These are phyloP conservation scores for Clarias macrocephalus DNA, from an alignment of 2,113 vertebrate species.

Conservation along the genomic window DNA sequence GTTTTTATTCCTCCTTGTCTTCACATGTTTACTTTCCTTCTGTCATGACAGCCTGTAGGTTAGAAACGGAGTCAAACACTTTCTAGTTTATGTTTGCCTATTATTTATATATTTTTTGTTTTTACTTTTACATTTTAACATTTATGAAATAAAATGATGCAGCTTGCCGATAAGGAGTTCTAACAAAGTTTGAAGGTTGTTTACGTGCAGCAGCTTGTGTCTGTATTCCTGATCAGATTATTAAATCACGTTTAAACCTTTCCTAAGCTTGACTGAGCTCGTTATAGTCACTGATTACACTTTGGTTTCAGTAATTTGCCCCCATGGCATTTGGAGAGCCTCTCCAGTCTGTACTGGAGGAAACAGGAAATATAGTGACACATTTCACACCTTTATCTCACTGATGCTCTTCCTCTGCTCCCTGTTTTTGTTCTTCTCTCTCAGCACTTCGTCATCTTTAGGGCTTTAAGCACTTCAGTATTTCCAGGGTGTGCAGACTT, in stretches of 20 bases:
- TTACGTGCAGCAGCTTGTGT: neutral
- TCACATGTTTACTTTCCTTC: constrained; percentile 10
- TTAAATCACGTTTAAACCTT: neutral
- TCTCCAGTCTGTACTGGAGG: constrained; percentile 1
- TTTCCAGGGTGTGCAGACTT: neutral
- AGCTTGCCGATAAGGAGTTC: no score
- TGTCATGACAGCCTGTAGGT: neutral
- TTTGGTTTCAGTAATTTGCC: constrained; percentile 11
- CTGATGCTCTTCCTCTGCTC: neutral
- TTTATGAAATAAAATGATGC: neutral
- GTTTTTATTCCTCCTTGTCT: neutral
- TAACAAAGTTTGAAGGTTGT: neutral
- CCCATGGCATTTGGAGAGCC: neutral
- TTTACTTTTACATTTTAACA: neutral
- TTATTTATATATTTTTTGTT: no score
- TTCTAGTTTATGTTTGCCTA: neutral
- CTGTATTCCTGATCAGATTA: neutral
- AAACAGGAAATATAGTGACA: constrained; percentile 28
- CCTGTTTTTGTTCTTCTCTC: neutral
- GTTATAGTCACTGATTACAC: neutral
- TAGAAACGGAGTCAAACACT: neutral
- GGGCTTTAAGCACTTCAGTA: no score
- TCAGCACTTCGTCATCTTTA: neutral
- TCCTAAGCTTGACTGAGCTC: no score
- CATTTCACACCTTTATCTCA: constrained; percentile 38